Evolutionary conservation across 2,797 vertebrate species (phyloP).

Genomic region (Varecia variegata): DNA sequence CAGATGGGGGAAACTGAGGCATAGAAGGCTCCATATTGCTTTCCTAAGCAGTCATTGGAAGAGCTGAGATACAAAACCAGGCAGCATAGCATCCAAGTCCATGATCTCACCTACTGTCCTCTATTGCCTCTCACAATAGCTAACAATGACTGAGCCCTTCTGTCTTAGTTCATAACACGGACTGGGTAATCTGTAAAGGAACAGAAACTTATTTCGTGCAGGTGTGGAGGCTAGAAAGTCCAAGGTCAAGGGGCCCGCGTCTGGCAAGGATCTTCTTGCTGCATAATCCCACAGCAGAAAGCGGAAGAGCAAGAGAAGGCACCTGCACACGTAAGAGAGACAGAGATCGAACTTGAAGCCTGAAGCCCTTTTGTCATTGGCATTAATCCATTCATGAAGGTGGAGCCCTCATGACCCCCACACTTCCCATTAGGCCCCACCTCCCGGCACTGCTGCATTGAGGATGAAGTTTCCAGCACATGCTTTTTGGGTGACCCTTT

Average conservation of each 20-base stretch:
- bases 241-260: neutral
- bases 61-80: neutral
- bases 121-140: neutral
- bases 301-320: neutral
- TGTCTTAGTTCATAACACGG: neutral
- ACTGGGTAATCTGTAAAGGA: neutral
- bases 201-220: neutral
- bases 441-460: neutral
- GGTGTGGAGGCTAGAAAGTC: neutral
- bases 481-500: neutral
- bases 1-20: constrained; percentile 1
- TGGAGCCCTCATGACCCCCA: neutral
- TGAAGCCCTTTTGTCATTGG: neutral
- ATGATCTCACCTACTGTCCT: neutral
- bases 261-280: neutral
- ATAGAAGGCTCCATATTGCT: neutral
- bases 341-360: neutral
- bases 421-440: neutral
- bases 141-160: neutral
- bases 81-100: neutral
- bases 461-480: neutral
- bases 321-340: neutral
- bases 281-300: neutral
- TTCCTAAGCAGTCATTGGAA: neutral
- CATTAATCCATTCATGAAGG: neutral